Evolutionary conservation across 2,888 invertebrate genomes (phyloP).

Genomic region (Scaptomyza parva): DNA sequence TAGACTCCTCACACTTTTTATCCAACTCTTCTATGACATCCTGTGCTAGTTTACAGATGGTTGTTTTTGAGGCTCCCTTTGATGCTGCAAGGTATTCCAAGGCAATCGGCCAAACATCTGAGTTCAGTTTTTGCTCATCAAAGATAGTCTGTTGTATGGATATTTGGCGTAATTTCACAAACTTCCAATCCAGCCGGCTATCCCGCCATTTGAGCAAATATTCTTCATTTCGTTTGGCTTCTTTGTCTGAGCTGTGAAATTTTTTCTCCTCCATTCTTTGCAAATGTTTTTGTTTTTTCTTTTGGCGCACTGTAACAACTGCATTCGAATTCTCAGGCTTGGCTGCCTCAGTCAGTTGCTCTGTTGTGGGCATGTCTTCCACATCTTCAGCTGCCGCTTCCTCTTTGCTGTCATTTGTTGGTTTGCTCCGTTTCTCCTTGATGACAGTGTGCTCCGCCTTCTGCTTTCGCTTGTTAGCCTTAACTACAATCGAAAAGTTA

Average conservation of each 20-base stretch:
- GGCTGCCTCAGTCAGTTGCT: constrained; percentile 80
- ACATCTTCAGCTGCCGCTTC: constrained; percentile 81
- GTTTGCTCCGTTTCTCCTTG: constrained; percentile 55
- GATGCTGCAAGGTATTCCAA: constrained; percentile 90
- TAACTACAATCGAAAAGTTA: constrained; percentile 23
- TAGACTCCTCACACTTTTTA: constrained; percentile 64
- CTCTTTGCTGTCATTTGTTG: constrained; percentile 20
- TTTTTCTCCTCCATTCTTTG: constrained; percentile 86
- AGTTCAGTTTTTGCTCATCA: constrained; percentile 87
- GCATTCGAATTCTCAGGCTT: constrained; percentile 82
- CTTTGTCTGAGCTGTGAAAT: constrained; percentile 86
- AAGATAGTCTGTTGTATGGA: constrained; percentile 90
- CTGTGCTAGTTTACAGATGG: constrained; percentile 88
- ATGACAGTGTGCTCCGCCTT: constrained; percentile 31
- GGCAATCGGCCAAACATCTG: constrained; percentile 88
- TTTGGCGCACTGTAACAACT: constrained; percentile 88
- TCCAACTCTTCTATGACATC: constrained; percentile 88
- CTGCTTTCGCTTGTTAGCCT: constrained; percentile 54
- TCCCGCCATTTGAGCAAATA: constrained; percentile 91
- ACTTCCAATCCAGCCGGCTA: constrained; percentile 90
- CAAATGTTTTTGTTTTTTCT: constrained; percentile 88
- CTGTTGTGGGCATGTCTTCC: constrained; percentile 81
- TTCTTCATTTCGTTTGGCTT: constrained; percentile 87
- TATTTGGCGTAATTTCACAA: constrained; percentile 91
- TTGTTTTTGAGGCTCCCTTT: constrained; percentile 88